These are phyloP conservation scores for Ichneumon xanthorius DNA, from an alignment of 2,888 invertebrate genomes.

Conservation along the genomic window DNA sequence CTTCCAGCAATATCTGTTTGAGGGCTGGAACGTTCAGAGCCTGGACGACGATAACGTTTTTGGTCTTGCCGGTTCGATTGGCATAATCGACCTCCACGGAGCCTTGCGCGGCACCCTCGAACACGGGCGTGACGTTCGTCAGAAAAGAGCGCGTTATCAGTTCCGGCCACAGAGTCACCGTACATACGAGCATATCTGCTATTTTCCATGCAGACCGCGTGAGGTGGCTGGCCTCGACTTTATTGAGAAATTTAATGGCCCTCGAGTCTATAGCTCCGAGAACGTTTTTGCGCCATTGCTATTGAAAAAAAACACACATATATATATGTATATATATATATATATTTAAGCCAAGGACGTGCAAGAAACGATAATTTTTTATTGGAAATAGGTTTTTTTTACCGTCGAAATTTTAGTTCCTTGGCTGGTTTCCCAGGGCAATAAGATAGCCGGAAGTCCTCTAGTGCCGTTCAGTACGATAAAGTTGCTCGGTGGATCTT, in stretches of 20 bases:
- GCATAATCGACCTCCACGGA: slow-evolving; percentile 75
- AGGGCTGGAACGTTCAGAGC: slow-evolving; percentile 62
- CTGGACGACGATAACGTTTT: slow-evolving; percentile 72
- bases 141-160: slow-evolving; percentile 60
- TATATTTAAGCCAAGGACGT: neutral
- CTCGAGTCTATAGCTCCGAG: slow-evolving; percentile 84
- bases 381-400: slow-evolving; percentile 41
- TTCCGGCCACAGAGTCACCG: slow-evolving; percentile 74
- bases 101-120: slow-evolving; percentile 73
- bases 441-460: slow-evolving; percentile 82
- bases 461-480: slow-evolving; percentile 84
- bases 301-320: neutral
- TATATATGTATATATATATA: neutral
- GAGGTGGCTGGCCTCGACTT: slow-evolving; percentile 83
- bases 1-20: slow-evolving; percentile 55
- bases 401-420: slow-evolving; percentile 75
- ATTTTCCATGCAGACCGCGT: slow-evolving; percentile 72
- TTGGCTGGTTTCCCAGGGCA: slow-evolving; percentile 86
- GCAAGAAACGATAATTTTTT: neutral
- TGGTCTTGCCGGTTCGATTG: slow-evolving; percentile 59
- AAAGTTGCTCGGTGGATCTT: slow-evolving; percentile 87
- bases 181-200: slow-evolving; percentile 74
- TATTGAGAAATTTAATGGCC: slow-evolving; percentile 85
- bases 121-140: slow-evolving; percentile 73
- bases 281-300: slow-evolving; percentile 64